Conservation (phyloP, 2,113 vertebrate genomes). For the Turnix velox region DNA sequence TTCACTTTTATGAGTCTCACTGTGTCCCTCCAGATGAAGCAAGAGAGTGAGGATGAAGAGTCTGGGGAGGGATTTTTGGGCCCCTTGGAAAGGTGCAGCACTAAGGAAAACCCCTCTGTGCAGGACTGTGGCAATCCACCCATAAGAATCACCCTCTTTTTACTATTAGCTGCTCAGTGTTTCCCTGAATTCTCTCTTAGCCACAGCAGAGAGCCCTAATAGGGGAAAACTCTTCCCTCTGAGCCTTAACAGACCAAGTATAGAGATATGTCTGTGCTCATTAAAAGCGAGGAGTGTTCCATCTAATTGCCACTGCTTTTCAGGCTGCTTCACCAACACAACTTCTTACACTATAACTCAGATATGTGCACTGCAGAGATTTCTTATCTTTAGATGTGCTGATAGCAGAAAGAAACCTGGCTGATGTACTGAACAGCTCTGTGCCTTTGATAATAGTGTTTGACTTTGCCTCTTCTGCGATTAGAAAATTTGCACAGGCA, state of each 20-base stretch:
- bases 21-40: neutral
- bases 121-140: neutral
- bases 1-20: neutral
- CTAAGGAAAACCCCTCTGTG: neutral
- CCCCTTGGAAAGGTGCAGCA: neutral
- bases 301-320: conserved; percentile 7
- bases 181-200: neutral
- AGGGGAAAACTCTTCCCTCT: neutral
- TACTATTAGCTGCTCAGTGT: neutral
- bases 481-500: conserved; percentile 30
- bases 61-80: neutral
- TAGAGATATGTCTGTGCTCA: neutral
- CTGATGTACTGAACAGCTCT: neutral
- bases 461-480: neutral
- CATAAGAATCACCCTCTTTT: neutral
- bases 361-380: conserved; percentile 5
- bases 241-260: neutral
- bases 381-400: conserved; percentile 50
- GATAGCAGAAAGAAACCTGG: conserved; percentile 24
- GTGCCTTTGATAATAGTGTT: conserved; percentile 5
- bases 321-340: neutral
- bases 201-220: neutral
- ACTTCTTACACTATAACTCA: neutral
- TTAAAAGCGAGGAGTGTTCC: neutral
- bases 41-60: neutral